These are phyloP conservation scores for Cheirogaleus medius DNA, from an alignment of 2,113 vertebrate genomes.

Conservation along the genomic window DNA sequence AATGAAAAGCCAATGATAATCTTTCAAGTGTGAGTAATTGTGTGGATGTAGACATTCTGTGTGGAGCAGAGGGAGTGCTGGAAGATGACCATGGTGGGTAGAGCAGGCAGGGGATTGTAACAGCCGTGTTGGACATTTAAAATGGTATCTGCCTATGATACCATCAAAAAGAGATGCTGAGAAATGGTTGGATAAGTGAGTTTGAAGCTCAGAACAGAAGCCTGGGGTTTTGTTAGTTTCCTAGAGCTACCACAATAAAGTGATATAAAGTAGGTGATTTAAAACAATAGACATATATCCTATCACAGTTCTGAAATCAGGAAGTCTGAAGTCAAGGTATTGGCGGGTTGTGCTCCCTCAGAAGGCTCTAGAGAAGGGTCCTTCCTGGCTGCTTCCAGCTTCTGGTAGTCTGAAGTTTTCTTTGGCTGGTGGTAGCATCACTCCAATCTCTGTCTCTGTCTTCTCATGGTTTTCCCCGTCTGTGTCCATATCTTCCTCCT, in stretches of 20 bases:
- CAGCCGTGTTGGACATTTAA: background rate
- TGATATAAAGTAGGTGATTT: background rate
- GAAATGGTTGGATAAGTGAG: background rate
- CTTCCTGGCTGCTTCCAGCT: background rate
- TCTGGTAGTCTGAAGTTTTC: background rate
- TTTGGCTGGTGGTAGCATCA: background rate
- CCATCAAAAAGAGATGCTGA: background rate
- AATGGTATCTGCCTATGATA: background rate
- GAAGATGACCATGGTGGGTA: background rate
- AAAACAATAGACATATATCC: background rate
- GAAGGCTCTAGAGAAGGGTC: background rate
- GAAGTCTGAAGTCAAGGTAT: background rate
- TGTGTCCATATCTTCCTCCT: background rate
- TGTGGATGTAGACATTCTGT: background rate
- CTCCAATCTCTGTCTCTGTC: background rate
- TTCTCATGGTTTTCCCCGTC: background rate
- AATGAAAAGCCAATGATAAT: background rate
- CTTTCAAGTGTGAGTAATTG: background rate
- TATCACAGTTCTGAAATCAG: background rate
- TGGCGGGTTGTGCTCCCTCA: background rate
- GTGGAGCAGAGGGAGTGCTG: background rate
- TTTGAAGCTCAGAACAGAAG: background rate
- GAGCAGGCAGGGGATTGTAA: background rate
- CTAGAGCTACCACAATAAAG: background rate
- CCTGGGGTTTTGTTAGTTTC: background rate